Conservation (phyloP, 2,797 vertebrate species). For the Myiotriccus ornatus region DNA sequence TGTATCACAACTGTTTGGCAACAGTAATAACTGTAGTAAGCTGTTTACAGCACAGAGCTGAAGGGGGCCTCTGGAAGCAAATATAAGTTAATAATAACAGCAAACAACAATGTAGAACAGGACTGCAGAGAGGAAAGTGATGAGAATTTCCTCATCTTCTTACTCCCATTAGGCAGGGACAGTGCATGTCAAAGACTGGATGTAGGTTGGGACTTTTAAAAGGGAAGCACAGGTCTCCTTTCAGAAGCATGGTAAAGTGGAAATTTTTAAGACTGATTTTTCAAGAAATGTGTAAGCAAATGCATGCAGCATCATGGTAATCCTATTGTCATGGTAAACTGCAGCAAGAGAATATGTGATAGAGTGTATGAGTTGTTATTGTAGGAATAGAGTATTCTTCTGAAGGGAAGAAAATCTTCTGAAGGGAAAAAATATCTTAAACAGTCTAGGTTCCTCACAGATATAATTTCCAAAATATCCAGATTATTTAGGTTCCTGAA, state of each 20-base stretch:
- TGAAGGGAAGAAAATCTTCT: neutral
- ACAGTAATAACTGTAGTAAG: neutral
- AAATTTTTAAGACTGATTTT: neutral
- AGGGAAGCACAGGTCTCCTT: neutral
- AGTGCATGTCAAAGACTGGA: fast-evolving
- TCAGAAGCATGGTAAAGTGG: neutral
- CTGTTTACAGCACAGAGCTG: neutral
- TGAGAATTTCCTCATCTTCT: neutral
- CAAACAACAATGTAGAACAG: neutral
- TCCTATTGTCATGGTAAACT: neutral
- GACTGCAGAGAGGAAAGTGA: neutral
- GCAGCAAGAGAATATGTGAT: neutral
- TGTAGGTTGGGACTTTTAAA: neutral
- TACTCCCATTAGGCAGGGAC: neutral
- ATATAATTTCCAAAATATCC: neutral
- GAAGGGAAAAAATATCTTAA: neutral
- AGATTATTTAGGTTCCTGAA: neutral
- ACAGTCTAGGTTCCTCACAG: neutral
- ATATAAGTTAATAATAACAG: neutral
- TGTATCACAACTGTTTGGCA: neutral
- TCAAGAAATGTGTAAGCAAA: neutral
- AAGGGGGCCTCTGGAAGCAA: neutral
- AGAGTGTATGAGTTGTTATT: neutral
- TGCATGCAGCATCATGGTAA: neutral
- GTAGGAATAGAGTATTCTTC: neutral